phyloP scores from a whole-genome alignment of 35 echinoderm and acorn worm species.

The Stichopus chloronotus region DNA sequence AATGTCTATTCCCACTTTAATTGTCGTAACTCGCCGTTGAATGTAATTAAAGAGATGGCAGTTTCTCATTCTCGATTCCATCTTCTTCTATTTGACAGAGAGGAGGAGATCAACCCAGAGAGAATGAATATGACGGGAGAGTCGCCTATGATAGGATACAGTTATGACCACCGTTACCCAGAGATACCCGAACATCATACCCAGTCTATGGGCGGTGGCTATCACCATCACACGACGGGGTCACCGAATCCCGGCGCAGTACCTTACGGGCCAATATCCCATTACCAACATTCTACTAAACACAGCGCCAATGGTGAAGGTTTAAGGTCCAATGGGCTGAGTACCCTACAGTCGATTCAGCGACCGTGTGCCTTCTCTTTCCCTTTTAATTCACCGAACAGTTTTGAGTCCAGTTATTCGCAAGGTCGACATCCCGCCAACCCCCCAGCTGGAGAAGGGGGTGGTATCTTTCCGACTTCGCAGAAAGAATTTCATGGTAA shows the following conservation, averaged over 20 bases:
- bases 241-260: background rate
- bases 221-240: background rate
- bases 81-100: background rate
- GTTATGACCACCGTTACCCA: slow-evolving; percentile 10
- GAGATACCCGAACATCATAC: background rate
- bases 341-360: slow-evolving; percentile 30
- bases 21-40: too few species aligned
- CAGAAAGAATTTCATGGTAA: slow-evolving; percentile 38
- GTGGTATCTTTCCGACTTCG: background rate
- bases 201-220: background rate
- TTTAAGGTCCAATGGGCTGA: background rate
- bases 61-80: too few species aligned
- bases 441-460: background rate
- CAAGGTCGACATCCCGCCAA: background rate
- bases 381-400: slow-evolving; percentile 21
- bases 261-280: background rate
- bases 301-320: background rate
- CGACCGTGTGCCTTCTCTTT: slow-evolving; percentile 20
- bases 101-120: background rate
- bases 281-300: slow-evolving; percentile 22
- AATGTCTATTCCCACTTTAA: too few species aligned
- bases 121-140: slow-evolving; percentile 41
- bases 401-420: slow-evolving; percentile 17
- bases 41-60: too few species aligned
- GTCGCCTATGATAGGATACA: slow-evolving; percentile 25